Percentiles rank a stretch among this genome's conserved stretches.
Evolutionary conservation across 2,113 vertebrate genomes (phyloP).

Genomic region (Chrysemys picta): DNA sequence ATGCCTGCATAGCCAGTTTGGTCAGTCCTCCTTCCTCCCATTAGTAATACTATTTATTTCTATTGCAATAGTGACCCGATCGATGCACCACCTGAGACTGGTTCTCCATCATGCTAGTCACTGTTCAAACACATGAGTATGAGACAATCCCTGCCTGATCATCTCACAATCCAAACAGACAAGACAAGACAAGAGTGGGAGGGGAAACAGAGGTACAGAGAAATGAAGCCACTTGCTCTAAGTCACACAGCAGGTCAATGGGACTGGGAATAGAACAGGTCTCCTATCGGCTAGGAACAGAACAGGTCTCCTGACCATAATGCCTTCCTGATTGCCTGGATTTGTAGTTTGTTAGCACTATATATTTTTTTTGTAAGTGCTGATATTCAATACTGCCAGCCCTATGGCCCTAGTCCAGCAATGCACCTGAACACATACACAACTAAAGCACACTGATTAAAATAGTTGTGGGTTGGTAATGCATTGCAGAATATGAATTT

Average conservation of each 20-base stretch:
- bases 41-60: neutral
- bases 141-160: neutral
- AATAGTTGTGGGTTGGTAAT: neutral
- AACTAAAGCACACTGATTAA: neutral
- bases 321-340: neutral
- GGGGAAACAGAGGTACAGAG: neutral
- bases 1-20: neutral
- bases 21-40: accelerated
- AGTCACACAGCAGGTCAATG: neutral
- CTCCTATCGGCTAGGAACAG: neutral
- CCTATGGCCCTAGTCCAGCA: slow-evolving; percentile 6
- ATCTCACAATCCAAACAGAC: neutral
- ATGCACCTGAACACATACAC: neutral
- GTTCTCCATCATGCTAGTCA: accelerated
- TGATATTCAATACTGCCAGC: neutral
- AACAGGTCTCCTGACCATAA: neutral
- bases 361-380: neutral
- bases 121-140: neutral
- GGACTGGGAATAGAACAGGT: neutral
- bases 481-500: neutral
- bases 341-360: neutral
- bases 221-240: neutral
- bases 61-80: neutral
- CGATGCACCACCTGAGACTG: accelerated
- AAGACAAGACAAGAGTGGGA: neutral